Conservation (phyloP, 2,888 invertebrate species). For the Spilarctia lutea region DNA sequence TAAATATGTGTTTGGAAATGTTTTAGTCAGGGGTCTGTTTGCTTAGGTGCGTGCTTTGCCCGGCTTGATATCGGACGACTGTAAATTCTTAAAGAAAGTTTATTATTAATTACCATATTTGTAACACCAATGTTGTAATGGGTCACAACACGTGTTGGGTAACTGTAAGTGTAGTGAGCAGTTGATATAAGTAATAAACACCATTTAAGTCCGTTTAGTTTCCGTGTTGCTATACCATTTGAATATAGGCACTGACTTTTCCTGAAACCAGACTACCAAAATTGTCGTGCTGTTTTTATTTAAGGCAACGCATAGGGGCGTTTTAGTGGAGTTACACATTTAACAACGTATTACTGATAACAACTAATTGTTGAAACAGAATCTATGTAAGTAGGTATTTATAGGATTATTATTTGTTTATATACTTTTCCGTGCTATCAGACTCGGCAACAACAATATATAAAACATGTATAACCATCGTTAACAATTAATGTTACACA, state of each 20-base stretch:
- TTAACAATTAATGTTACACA: neutral
- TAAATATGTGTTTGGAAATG: too few species aligned
- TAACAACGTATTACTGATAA: neutral
- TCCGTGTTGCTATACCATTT: constrained; percentile 33
- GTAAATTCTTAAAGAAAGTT: too few species aligned
- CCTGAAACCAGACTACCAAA: constrained; percentile 7
- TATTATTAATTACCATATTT: too few species aligned
- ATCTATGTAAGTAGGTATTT: neutral
- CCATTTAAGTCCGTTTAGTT: constrained; percentile 34
- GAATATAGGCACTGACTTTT: neutral
- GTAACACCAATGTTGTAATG: too few species aligned
- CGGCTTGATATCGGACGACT: too few species aligned
- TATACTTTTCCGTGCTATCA: neutral
- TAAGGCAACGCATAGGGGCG: neutral
- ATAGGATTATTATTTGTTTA: neutral
- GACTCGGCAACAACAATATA: neutral
- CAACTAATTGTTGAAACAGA: neutral
- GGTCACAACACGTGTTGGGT: too few species aligned
- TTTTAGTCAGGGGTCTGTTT: too few species aligned
- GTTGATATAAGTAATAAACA: too few species aligned
- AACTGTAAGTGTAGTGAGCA: too few species aligned
- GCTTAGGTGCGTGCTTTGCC: too few species aligned
- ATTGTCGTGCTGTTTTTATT: constrained; percentile 8
- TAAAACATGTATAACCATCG: neutral
- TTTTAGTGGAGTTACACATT: neutral